Evolutionary conservation across 2,113 vertebrate genomes (phyloP).

Genomic region (Hippocampus barbouri): DNA sequence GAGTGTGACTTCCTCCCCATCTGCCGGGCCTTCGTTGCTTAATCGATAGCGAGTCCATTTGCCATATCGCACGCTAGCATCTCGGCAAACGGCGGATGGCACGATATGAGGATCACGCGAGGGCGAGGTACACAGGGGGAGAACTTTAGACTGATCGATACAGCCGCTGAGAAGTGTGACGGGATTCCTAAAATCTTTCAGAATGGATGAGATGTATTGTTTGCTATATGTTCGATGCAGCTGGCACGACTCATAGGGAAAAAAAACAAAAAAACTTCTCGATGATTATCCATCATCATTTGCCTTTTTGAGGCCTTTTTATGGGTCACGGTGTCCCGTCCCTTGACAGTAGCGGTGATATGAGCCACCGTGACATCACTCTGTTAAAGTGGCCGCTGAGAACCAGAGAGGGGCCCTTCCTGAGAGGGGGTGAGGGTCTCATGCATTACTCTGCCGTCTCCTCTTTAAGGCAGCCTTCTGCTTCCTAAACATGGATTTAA

Average conservation of each 20-base stretch:
- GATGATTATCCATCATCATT: slow-evolving; percentile 14
- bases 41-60: slow-evolving; percentile 78
- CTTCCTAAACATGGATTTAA: slow-evolving; percentile 99
- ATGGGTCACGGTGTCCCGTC: slow-evolving; percentile 44
- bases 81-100: slow-evolving; percentile 64
- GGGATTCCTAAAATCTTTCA: slow-evolving; percentile 29
- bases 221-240: neutral
- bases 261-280: neutral
- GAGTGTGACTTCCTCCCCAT: slow-evolving; percentile 58
- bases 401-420: slow-evolving; percentile 66
- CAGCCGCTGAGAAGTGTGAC: slow-evolving; percentile 49
- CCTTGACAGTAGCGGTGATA: slow-evolving; percentile 62
- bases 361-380: slow-evolving; percentile 75
- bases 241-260: no score
- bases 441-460: slow-evolving; percentile 72
- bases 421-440: slow-evolving; percentile 75
- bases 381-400: slow-evolving; percentile 64
- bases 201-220: slow-evolving; percentile 13
- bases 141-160: slow-evolving; percentile 72
- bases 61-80: slow-evolving; percentile 68
- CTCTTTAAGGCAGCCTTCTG: slow-evolving; percentile 82
- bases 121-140: slow-evolving; percentile 58
- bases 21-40: slow-evolving; percentile 57
- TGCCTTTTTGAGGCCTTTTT: slow-evolving; percentile 33
- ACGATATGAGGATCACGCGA: slow-evolving; percentile 75